Evolutionary conservation across 2,113 vertebrate genomes (phyloP), one percentile per base, ranked within the genome.

Genomic region (Athene noctua): DNA sequence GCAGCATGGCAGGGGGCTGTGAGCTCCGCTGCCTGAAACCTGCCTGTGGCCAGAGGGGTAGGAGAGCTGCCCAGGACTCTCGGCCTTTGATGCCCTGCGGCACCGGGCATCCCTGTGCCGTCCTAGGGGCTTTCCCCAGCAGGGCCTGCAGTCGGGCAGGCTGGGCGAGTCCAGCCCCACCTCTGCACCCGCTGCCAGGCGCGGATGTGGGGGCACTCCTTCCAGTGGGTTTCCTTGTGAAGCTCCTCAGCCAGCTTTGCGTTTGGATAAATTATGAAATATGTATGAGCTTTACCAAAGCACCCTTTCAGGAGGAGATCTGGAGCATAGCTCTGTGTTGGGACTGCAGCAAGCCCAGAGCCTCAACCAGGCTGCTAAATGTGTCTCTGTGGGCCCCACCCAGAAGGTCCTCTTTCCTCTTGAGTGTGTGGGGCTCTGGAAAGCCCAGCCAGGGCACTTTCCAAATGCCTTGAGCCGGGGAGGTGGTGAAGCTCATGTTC

Each of bases 391-490:
- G 51, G 36, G 30, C 22, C 40, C 40, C 38, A 38, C 72, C 46
- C 30, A 54, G 44, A 88, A 44, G 2, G 7, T 79, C 46, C 30
- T 20, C 4, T 91, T 86, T 72, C 13, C 29, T 71, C 42, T 47
- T 47, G n/a, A 22, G 9, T 13, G 10, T 32, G 16, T 4, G 15
- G 18, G 38, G n/a, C 51, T 86, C 77, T 80, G 62, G 77, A 73
- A 91, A 67, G 57, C 89, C 57, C 29, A 15, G 13, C 57, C 19
- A 27, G 19, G 4, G 16, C 44, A 44, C 49, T 72, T 94, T 67
- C n/a, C 42, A 36, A 58, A 86, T 0, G 4, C 40, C 61, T 62
- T 0, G 0, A 73, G 66, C 13, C 27, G 3, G 6, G 9, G 79
- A 36, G 77, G 38, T 72, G 42, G 32, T 2, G 4, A 67, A 86